phyloP scores from a whole-genome alignment of 2,888 invertebrate genomes.

The Salpingus planirostris region DNA sequence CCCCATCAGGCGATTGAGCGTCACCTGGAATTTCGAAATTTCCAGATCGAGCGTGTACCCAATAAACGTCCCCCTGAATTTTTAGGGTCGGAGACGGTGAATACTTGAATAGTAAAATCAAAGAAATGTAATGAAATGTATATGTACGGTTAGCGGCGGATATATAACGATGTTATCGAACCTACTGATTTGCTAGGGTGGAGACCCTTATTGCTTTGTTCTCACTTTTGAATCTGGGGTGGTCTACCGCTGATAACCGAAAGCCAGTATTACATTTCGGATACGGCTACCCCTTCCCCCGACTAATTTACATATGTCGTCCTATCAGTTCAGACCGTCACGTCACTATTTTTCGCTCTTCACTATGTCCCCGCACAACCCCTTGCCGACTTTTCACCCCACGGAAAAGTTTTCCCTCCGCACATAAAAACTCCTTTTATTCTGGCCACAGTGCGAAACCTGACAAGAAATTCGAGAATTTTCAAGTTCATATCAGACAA shows the following conservation, averaged over 20 bases:
- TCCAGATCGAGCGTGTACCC: not conserved
- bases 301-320: constrained; percentile 31
- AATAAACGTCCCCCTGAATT: too few species aligned
- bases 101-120: constrained; percentile 18
- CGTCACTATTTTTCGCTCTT: constrained; percentile 9
- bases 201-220: constrained; percentile 42
- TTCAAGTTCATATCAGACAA: too few species aligned
- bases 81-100: constrained; percentile 6
- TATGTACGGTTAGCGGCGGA: constrained; percentile 28
- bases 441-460: too few species aligned
- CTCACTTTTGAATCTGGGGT: constrained; percentile 43
- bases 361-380: too few species aligned
- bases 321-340: constrained; percentile 12
- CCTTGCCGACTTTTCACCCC: too few species aligned
- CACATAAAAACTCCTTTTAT: too few species aligned
- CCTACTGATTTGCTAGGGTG: constrained; percentile 41
- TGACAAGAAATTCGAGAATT: too few species aligned
- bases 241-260: constrained; percentile 40
- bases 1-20: too few species aligned
- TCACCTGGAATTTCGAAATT: too few species aligned
- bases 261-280: constrained; percentile 37
- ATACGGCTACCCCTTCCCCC: constrained; percentile 27
- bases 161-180: constrained; percentile 42
- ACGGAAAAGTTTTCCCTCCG: too few species aligned
- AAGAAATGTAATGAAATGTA: constrained; percentile 26